phyloP scores from a whole-genome alignment of 2,888 invertebrate genomes.

The Drosophila yooni region DNA sequence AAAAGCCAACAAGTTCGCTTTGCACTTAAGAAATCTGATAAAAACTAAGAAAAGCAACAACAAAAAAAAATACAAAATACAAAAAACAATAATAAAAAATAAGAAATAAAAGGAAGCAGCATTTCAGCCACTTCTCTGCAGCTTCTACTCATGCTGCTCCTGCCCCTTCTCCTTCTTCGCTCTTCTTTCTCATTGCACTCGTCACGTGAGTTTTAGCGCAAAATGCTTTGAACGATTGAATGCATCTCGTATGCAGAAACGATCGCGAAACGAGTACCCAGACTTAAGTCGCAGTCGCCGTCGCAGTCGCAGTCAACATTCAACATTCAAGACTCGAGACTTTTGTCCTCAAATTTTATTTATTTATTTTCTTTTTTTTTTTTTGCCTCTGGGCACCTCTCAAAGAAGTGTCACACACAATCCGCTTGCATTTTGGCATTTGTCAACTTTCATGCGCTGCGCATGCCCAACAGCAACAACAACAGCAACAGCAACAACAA shows the following conservation, averaged over 20 bases:
- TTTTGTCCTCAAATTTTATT: conserved; percentile 17
- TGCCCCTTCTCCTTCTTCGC: background rate
- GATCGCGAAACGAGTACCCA: conserved; percentile 36
- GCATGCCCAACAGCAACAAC: conserved; percentile 63
- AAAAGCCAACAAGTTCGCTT: conserved; percentile 82
- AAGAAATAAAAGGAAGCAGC: conserved; percentile 30
- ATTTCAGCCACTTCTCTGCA: conserved; percentile 22
- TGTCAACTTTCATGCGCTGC: conserved; percentile 77
- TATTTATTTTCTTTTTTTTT: background rate
- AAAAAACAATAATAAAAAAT: background rate
- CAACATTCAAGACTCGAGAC: conserved; percentile 14
- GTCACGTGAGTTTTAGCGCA: conserved; percentile 80
- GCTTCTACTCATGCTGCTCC: background rate
- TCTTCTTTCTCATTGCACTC: conserved; percentile 64
- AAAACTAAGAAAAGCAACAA: conserved; percentile 23
- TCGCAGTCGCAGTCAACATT: conserved; percentile 9
- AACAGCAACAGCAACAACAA: conserved; percentile 12
- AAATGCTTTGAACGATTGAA: conserved; percentile 79
- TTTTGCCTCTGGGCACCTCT: conserved; percentile 45
- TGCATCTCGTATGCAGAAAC: conserved; percentile 53
- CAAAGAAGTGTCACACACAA: conserved; percentile 73
- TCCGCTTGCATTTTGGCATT: conserved; percentile 81
- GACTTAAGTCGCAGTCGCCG: conserved; percentile 24
- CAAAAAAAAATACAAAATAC: background rate
- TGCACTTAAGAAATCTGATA: conserved; percentile 78